Conservation (phyloP, 2,797 vertebrate species). For the Pteronotus mesoamericanus region DNA sequence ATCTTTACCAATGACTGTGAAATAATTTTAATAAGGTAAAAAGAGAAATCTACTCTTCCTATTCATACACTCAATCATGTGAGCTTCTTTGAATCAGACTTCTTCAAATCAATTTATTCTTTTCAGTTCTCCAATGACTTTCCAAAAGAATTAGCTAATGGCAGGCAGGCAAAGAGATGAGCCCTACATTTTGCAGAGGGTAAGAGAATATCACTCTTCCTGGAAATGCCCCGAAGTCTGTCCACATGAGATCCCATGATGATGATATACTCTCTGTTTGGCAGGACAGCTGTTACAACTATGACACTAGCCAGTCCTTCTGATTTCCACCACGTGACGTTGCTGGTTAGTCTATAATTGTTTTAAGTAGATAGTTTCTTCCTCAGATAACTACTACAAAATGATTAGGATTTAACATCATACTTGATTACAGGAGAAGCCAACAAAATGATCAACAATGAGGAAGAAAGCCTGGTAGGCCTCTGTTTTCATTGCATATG, state of each 20-base stretch:
- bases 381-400: neutral
- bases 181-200: neutral
- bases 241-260: rapidly evolving
- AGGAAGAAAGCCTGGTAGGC: neutral
- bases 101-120: neutral
- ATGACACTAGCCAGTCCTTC: neutral
- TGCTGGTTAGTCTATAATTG: neutral
- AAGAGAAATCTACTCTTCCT: neutral
- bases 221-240: neutral
- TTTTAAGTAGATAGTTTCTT: neutral
- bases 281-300: neutral
- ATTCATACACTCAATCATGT: neutral
- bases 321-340: neutral
- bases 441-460: neutral
- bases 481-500: neutral
- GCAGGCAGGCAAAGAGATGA: neutral
- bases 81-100: neutral
- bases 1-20: neutral
- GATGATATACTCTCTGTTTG: rapidly evolving
- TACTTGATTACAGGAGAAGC: neutral
- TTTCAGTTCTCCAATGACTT: neutral
- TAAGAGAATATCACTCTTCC: neutral
- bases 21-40: neutral
- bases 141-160: neutral
- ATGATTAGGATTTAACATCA: neutral